Evolutionary conservation across 2,797 vertebrate species (phyloP), one percentile per base, ranked within the genome.

Genomic region (Urocyon cinereoargenteus): DNA sequence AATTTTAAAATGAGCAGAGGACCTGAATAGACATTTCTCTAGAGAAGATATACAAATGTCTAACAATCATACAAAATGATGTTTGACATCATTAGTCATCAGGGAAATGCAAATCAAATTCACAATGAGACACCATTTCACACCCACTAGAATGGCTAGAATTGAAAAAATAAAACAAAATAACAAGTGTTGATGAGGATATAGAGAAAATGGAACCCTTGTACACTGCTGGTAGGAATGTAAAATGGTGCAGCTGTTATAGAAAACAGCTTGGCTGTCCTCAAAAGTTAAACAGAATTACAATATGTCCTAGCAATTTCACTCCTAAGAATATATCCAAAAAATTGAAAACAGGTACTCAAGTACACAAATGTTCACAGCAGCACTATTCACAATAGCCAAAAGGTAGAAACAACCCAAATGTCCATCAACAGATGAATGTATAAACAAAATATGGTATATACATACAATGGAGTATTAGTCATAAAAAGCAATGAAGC

Each of bases 101-200:
- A 93, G 73, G 72, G 26, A 96, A 93, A 93, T 92, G 66, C 59
- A 95, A 92, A 81, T 86, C 31, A 86, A 86, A 95, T 68, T 68
- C 57, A 57, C 55, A 73, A 9, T 81, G 31, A 93, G 5, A 66
- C 45, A 49, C n/a, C n/a, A 72, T 55, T 45, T 86, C 83, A 81
- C 2, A 18, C 16, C 53, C 66, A 64, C 28, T 81, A 64, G 36
- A 19, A 95, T 70, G 73, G n/a, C 53, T 86, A 72, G 53, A 68
- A 70, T 79, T 53, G 15, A 91, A 61, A 49, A 81, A 51, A 31
- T 12, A 78, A 24, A 11, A 70, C 84, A 59, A 96, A 90, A 89
- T 78, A 78, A 57, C 81, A 93, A 81, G 15, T 86, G 40, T 79
- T 81, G 55, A 36, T 73, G 24, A 90, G 3, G 19, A 75, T 24